A percentile compares a stretch with the other conserved stretches of the same genome.
phyloP scores from a whole-genome alignment of 2,797 vertebrate genomes.

The Protonibea diacanthus region DNA sequence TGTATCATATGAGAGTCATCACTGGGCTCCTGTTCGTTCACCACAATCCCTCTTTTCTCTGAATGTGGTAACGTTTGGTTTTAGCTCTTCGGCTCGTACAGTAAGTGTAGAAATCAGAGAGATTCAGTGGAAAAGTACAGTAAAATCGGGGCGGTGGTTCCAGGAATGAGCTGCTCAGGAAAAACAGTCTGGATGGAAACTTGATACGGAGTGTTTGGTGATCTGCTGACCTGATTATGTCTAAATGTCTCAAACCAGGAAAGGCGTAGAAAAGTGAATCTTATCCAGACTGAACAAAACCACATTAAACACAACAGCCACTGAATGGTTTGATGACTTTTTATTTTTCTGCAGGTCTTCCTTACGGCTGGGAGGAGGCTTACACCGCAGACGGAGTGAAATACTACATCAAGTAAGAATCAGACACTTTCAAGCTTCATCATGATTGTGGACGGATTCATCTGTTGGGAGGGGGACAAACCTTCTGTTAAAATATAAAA shows the following conservation, averaged over 20 bases:
- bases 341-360: slow-evolving; percentile 85
- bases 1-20: neutral
- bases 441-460: neutral
- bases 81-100: slow-evolving; percentile 15
- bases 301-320: neutral
- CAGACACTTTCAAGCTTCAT: neutral
- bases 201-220: neutral
- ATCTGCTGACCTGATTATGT: slow-evolving; percentile 2
- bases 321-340: neutral
- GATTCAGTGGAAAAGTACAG: slow-evolving; percentile 35
- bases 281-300: neutral
- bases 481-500: neutral
- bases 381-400: slow-evolving; percentile 92
- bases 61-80: neutral
- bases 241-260: neutral
- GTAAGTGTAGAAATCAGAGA: neutral
- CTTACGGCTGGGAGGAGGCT: slow-evolving; percentile 94
- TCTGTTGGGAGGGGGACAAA: too few species aligned
- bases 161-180: neutral
- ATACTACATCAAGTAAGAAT: slow-evolving; percentile 94
- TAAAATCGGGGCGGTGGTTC: fast-evolving
- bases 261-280: neutral
- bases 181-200: slow-evolving; percentile 10
- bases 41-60: slow-evolving; percentile 8
- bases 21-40: neutral